Evolutionary conservation across 2,888 invertebrate genomes (phyloP).

Genomic region (Trachelus tabidus): DNA sequence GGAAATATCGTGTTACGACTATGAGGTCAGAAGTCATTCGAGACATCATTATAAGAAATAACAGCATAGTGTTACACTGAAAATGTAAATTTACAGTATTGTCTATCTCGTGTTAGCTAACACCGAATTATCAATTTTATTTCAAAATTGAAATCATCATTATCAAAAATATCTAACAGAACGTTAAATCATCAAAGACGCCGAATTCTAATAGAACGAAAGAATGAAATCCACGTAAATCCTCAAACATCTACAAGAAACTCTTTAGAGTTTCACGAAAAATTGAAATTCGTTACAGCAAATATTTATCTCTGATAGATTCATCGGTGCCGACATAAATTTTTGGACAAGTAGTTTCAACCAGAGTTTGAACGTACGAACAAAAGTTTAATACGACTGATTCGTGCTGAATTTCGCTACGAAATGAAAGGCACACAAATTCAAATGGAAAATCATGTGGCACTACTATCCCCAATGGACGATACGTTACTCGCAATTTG

Average conservation of each 20-base stretch:
- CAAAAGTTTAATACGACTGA: not conserved
- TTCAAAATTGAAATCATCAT: not conserved
- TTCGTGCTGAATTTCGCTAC: not conserved
- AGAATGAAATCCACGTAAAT: slow-evolving; percentile 8
- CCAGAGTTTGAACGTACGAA: not conserved
- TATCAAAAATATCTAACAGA: not conserved
- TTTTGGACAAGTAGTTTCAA: not conserved
- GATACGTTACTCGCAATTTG: slow-evolving; percentile 40
- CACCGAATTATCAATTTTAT: slow-evolving; percentile 9
- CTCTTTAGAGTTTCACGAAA: slow-evolving; percentile 31
- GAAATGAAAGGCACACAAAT: not conserved
- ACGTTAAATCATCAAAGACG: slow-evolving; percentile 34
- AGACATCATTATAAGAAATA: not conserved
- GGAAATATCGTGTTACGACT: not conserved
- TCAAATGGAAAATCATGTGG: not conserved
- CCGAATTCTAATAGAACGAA: slow-evolving; percentile 36
- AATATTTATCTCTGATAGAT: slow-evolving; percentile 44
- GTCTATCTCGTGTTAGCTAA: slow-evolving; percentile 21
- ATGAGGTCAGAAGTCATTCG: not conserved
- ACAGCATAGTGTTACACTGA: not conserved
- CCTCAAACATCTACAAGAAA: not conserved
- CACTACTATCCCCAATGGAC: not conserved
- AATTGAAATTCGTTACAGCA: slow-evolving; percentile 36
- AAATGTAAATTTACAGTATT: slow-evolving; percentile 37
- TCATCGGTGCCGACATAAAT: slow-evolving; percentile 15